Base-by-base conservation (phyloP, 2,888 invertebrate species). In the Galerucella calmariensis region DNA sequence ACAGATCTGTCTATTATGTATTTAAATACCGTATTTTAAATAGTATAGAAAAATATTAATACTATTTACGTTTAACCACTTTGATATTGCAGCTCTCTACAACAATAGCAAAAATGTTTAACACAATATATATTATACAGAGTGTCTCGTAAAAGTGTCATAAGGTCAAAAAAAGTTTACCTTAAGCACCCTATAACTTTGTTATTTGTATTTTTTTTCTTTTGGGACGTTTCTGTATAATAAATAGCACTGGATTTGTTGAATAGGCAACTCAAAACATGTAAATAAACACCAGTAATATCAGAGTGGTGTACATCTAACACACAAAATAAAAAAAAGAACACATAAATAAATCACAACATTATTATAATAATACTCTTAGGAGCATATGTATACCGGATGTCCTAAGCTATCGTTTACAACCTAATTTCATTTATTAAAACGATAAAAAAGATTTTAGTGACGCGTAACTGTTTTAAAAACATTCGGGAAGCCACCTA, bases 41-140 rank as follows among this genome's bases (percentile, higher is more conserved):
- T 35, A 63, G 63, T 65, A 65, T 65, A 65, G 20, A 65, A 65
- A 65, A 65, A 65, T 65, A 65, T 44, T 46, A 65, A 65, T 44
- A 65, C 46, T 46, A 65, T 46, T 41, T 35, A 35, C 24, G 61
- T 35, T 27, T 61, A n/a, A 12, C 61, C 61, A 61, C 61, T 61
- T 61, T 61, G 61, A 61, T 35, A 61, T 61, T 61, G 35, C 16
- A 61, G 27, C 35, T 56, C 16, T 56, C 16, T 20, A 56, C 56
- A 20, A 56, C 9, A 16, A 16, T 56, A 56, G 6, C 53, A 56
- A 9, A 56, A 6, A 16, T 1, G 16, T 51, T 51, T 51, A 51
- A 5, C 11, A 5, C 51, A 48, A 48, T 48, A 12, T 48, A 48
- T 48, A 12, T 14, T 48, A 35, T 35, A 8, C 48, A 51, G 14